Conservation (phyloP, 2,113 vertebrate species). For the Gymnobelideus leadbeateri region DNA sequence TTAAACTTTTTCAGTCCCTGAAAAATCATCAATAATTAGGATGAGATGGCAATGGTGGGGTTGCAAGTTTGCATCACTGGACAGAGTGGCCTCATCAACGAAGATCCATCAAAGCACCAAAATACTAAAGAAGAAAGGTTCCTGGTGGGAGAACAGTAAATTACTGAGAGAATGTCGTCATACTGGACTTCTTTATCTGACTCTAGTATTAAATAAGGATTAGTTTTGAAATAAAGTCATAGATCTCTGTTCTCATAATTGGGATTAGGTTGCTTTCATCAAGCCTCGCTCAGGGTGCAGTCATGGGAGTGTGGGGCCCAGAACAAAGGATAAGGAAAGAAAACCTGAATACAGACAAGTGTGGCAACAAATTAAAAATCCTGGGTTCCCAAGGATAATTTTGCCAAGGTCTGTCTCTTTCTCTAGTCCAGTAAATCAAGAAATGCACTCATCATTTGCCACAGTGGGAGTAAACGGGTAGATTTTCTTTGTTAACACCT, state of each 20-base stretch:
- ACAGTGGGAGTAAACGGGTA: background rate
- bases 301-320: background rate
- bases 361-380: background rate
- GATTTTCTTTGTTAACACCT: background rate
- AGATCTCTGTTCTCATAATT: background rate
- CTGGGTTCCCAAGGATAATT: background rate
- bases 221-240: background rate
- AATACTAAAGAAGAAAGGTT: background rate
- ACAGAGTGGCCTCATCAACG: background rate
- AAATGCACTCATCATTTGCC: background rate
- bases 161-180: background rate
- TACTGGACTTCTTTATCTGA: background rate
- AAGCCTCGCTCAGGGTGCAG: background rate
- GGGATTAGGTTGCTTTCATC: background rate
- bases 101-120: background rate
- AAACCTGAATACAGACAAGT: background rate
- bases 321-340: background rate
- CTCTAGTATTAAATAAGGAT: background rate
- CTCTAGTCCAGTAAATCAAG: no score
- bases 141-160: background rate
- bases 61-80: background rate
- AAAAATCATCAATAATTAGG: slow-evolving; percentile 15
- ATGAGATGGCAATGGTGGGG: background rate
- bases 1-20: slow-evolving; percentile 4
- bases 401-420: no score